Percentiles rank a stretch among this genome's conserved stretches.
Evolutionary conservation across 2,797 vertebrate species (phyloP).

Genomic region (Numenius phaeopus): DNA sequence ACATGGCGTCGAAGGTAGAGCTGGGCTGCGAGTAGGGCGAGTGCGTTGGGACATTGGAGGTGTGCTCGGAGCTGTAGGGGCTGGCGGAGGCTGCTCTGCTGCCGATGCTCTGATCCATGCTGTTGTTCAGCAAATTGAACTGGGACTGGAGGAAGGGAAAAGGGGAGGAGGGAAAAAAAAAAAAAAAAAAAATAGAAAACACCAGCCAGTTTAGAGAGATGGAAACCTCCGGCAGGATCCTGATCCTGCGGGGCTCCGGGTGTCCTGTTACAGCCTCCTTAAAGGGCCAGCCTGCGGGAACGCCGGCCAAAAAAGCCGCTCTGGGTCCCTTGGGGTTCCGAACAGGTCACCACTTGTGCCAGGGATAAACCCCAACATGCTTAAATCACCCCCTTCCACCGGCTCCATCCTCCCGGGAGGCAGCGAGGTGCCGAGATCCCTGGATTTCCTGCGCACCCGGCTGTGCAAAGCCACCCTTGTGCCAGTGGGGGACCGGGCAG

Average conservation of each 20-base stretch:
- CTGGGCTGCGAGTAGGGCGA: constrained; percentile 98
- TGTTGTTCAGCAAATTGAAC: constrained; percentile 98
- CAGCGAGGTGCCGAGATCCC: not conserved
- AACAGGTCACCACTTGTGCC: constrained; percentile 75
- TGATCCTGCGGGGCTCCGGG: constrained; percentile 69
- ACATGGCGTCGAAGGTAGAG: constrained; percentile 98
- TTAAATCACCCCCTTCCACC: not conserved
- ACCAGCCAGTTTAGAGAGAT: constrained; percentile 78
- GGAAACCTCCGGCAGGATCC: constrained; percentile 74
- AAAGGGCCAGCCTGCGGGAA: constrained; percentile 75
- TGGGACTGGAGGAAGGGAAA: constrained; percentile 90
- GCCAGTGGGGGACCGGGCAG: not conserved
- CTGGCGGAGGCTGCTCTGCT: constrained; percentile 92
- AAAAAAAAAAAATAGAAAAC: not conserved
- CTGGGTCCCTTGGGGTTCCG: not conserved
- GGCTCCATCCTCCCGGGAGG: not conserved
- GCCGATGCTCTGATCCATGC: constrained; percentile 96
- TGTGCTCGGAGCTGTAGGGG: constrained; percentile 96
- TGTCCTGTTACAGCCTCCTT: constrained; percentile 89
- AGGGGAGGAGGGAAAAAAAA: constrained; percentile 79
- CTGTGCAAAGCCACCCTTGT: not conserved
- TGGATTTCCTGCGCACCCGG: not conserved
- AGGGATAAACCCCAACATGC: not conserved
- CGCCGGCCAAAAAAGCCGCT: constrained; percentile 54
- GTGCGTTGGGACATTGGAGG: constrained; percentile 92